Evolutionary conservation across 1,140 invertebrate species (phyloP).

Genomic region (Phymorhynchus buccinoides): DNA sequence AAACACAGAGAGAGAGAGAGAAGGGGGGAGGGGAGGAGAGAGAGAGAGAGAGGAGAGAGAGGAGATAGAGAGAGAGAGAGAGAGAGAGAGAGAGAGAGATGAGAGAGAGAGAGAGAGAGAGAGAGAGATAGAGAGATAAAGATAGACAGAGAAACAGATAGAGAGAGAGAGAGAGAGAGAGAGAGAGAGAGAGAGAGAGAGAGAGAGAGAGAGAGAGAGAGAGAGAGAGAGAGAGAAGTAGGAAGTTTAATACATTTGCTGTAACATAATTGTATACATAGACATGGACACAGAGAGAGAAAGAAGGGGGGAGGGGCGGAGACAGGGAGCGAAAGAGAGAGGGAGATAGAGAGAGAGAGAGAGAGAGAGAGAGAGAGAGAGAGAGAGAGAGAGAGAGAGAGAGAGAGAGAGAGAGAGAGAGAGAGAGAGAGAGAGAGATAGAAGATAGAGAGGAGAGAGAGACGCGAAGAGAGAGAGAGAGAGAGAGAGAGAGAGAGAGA

Average conservation of each 20-base stretch:
- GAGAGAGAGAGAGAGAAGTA: background rate
- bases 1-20: background rate
- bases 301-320: background rate
- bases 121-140: background rate
- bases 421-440: background rate
- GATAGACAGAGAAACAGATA: background rate
- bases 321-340: background rate
- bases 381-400: too few species aligned
- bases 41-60: background rate
- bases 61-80: background rate
- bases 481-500: conserved; percentile 30
- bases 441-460: background rate
- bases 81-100: background rate
- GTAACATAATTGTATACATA: too few species aligned
- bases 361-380: too few species aligned
- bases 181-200: too few species aligned
- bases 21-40: too few species aligned
- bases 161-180: too few species aligned
- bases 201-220: background rate
- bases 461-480: conserved; percentile 17
- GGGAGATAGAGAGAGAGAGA: background rate
- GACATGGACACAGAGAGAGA: too few species aligned
- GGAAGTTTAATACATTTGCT: too few species aligned
- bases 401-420: background rate
- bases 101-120: background rate